Percentiles rank a stretch among this genome's conserved stretches.
These are phyloP conservation scores for Centropyge bicolor DNA, from an alignment of 2,797 vertebrate species.

Conservation along the genomic window DNA sequence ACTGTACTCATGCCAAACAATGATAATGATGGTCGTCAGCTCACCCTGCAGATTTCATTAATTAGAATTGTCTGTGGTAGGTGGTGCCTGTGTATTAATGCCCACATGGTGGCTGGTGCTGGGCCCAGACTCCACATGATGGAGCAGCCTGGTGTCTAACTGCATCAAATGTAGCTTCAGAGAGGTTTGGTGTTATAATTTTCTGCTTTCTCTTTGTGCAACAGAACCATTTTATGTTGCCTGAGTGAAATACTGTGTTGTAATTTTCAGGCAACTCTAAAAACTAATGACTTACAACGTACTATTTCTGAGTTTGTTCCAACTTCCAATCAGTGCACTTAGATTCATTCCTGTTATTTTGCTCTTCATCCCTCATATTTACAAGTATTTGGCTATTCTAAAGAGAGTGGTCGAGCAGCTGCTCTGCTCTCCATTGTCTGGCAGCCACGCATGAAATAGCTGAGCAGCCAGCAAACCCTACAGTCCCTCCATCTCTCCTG, in stretches of 20 bases:
- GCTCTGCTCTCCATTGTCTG: slow-evolving; percentile 9
- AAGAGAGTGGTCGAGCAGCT: slow-evolving; percentile 1
- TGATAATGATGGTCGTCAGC: background rate
- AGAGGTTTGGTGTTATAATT: background rate
- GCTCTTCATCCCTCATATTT: background rate
- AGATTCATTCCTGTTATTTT: background rate
- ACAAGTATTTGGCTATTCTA: background rate
- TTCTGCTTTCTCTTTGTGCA: background rate
- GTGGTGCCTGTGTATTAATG: background rate
- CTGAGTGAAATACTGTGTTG: background rate
- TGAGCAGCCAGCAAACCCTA: background rate
- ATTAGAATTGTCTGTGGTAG: background rate
- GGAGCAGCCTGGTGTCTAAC: background rate
- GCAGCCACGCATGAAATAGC: slow-evolving; percentile 13
- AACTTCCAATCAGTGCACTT: too few species aligned
- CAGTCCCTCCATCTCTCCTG: background rate
- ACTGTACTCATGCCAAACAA: background rate
- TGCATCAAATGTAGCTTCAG: background rate
- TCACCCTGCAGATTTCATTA: slow-evolving; percentile 7
- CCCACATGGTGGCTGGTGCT: background rate
- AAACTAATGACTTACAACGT: background rate
- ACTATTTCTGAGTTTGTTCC: background rate
- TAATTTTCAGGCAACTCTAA: background rate
- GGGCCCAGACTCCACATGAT: background rate
- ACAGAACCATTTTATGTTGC: background rate